Evolutionary conservation across 2,113 vertebrate species (phyloP), one percentile per base, ranked within the genome.

Genomic region (Thalassoma bifasciatum): DNA sequence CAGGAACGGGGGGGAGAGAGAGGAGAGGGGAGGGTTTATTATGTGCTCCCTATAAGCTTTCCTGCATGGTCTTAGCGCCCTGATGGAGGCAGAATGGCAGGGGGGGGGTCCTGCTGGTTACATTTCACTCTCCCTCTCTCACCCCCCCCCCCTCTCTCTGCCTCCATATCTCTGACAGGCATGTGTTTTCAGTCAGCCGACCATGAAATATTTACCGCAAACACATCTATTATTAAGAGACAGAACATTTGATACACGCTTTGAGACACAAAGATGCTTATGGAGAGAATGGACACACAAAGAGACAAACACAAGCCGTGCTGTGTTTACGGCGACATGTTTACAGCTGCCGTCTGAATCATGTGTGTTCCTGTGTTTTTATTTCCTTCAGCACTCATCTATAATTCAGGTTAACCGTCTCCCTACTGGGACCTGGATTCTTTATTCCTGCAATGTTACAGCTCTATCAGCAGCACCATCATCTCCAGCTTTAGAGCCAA

Each of bases 181-280:
- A 75, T 78, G 77, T 86, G 84, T 90, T 92, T 88, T 87, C 72
- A 89, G 79, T 89, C 89, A 88, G 85, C 84, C 70, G 23, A 88
- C 77, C 89, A 91, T 94, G 87, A 93, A 93, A 88, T 92, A 94
- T 94, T 93, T 88, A 93, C 88, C 77, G 80, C 85, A 86, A 86
- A 84, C 82, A 78, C 86, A 93, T 93, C 80, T 80, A 92, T 93
- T 91, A 94, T 92, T 91, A 77, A 94, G 65, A 79, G 65, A 65
- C 44, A 46, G 79, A 70, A 88, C 88, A 92, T 85, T 74, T 66
- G 81, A 94, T 90, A 90, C 87, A 80, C 51, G 63, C 58, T 77
- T 66, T 52, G 73, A 67, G 65, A 86, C 72, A 74, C 60, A 79
- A 65, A 67, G 65, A 84, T 80, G 82, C 38, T 75, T 72, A 62